phyloP scores from a whole-genome alignment of 1,140 invertebrate species.

The Sycobia sp. region DNA sequence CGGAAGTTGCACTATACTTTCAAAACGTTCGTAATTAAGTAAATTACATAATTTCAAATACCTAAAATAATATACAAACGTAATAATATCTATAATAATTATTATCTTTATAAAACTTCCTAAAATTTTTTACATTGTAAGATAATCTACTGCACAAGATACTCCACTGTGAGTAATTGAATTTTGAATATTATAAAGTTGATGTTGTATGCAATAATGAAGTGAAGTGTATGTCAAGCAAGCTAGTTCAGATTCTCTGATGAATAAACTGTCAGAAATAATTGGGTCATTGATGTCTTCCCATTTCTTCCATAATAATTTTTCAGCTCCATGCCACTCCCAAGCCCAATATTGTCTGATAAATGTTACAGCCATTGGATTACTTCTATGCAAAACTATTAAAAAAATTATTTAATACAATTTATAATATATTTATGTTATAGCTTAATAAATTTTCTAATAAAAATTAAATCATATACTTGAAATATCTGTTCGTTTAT shows the following conservation, averaged over 20 bases:
- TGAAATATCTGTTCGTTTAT: conserved; percentile 49
- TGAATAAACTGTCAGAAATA: conserved; percentile 49
- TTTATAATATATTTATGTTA: not conserved
- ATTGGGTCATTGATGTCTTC: conserved; percentile 38
- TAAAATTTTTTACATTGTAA: conserved; percentile 61
- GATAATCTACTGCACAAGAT: conserved; percentile 58
- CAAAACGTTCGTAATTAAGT: conserved; percentile 39
- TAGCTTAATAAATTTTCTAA: not conserved
- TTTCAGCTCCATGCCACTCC: conserved; percentile 59
- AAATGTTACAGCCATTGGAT: conserved; percentile 43
- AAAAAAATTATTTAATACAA: conserved; percentile 20
- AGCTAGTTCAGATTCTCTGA: conserved; percentile 58
- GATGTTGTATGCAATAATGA: conserved; percentile 58
- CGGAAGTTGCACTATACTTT: conserved; percentile 60
- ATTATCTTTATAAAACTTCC: no score
- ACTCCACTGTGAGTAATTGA: conserved; percentile 66
- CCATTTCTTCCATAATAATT: conserved; percentile 46
- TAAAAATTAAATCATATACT: conserved; percentile 42
- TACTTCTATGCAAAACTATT: conserved; percentile 41
- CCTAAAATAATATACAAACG: conserved; percentile 37
- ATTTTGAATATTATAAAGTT: conserved; percentile 66
- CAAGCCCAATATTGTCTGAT: conserved; percentile 52
- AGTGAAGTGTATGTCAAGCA: conserved; percentile 59
- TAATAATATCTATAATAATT: not conserved
- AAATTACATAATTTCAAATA: conserved; percentile 49